Evolutionary conservation across 2,888 invertebrate species (phyloP), one percentile per base, ranked within the genome.

Genomic region (Melanostoma scalare): DNA sequence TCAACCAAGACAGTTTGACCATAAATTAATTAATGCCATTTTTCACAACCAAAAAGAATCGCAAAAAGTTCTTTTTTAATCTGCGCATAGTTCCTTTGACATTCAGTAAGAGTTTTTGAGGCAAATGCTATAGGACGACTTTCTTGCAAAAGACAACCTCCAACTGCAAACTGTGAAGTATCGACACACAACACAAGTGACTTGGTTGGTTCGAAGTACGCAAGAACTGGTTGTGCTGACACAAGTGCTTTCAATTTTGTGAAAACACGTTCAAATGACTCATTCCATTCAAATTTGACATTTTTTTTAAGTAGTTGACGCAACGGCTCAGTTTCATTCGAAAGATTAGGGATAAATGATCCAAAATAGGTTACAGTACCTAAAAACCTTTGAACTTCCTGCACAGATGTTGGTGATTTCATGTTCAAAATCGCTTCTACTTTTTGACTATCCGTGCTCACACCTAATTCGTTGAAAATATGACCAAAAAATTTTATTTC

Each of bases 51-150:
- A 78, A 88, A 88, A 2, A 81, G 80, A 58, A 89, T 88, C 1
- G 89, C 88, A 33, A 88, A 74, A 3, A 87, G 61, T 63, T 89
- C 88, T 84, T 89, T 89, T 68, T 89, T 88, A 5, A 85, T 77
- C 44, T 85, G 85, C 5, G 76, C 75, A 56, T 73, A 76, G 8
- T 48, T 10, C 40, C 67, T 40, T 35, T 80, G 75, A 5, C 67
- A 48, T 8, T 10, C 31, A 1, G 73, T 78, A 36, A 75, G 42
- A n/a, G 71, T 72, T 36, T 56, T 65, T n/a, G 77, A 81, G 1
- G 74, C 77, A 36, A 71, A 81, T 0, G 77, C 77, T 4, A 80
- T 67, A 3, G 73, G 80, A 80, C n/a, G n/a, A n/a, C n/a, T n/a
- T n/a, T n/a, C n/a, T n/a, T n/a, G n/a, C n/a, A n/a, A n/a, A n/a